A percentile compares a stretch with the other conserved stretches of the same genome.
These are phyloP conservation scores for Oligia strigilis DNA, from an alignment of 2,888 invertebrate species.

Conservation along the genomic window DNA sequence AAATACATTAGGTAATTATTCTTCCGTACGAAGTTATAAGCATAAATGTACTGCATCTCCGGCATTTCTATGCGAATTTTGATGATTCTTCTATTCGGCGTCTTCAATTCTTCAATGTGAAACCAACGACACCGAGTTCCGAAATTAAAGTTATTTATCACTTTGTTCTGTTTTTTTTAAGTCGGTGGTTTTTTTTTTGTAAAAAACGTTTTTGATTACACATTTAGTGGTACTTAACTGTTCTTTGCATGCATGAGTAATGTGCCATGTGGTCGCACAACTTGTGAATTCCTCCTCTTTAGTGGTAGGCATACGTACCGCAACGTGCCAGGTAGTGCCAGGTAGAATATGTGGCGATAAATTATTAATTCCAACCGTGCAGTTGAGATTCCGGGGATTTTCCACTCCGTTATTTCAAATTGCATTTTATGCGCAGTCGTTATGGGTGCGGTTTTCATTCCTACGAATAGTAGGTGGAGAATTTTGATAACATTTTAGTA, in stretches of 20 bases:
- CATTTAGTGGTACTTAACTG: background rate
- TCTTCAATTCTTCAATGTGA: too few relatives aligned
- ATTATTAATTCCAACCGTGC: slow-evolving; percentile 10
- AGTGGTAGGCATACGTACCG: background rate
- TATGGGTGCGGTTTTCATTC: background rate
- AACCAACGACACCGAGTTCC: too few relatives aligned
- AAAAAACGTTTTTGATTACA: background rate
- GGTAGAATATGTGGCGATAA: slow-evolving; percentile 9
- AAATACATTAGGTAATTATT: too few relatives aligned
- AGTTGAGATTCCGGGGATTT: slow-evolving; percentile 7
- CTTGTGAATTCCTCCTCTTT: background rate
- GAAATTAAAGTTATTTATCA: too few relatives aligned
- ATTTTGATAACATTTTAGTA: background rate
- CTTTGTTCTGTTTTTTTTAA: too few relatives aligned
- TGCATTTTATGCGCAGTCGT: background rate
- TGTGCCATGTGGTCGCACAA: background rate
- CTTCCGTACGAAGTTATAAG: too few relatives aligned
- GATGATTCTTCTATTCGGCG: too few relatives aligned
- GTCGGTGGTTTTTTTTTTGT: too few relatives aligned
- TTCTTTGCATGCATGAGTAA: background rate
- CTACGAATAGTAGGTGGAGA: background rate
- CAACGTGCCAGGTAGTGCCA: background rate
- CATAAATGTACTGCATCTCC: too few relatives aligned
- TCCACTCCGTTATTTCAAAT: slow-evolving; percentile 26
- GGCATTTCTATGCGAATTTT: too few relatives aligned